Evolutionary conservation across 2,888 invertebrate species (phyloP), one percentile per base, ranked within the genome.

Genomic region (Cordylochernes scorpioides): DNA sequence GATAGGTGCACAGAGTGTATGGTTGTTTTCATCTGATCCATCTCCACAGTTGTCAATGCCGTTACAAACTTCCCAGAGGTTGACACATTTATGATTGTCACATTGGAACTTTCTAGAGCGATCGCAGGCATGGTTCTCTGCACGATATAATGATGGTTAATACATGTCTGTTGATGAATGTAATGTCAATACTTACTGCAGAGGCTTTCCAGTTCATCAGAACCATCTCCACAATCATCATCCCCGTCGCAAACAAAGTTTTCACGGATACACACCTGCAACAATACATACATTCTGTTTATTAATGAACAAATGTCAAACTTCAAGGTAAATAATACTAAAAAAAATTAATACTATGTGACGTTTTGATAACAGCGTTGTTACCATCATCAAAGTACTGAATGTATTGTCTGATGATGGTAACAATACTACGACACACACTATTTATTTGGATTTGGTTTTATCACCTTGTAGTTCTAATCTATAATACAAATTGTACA

Each of bases 11-110:
- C 82, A 84, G 31, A 80, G 55, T 0, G 80, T 80, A 65, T 82
- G 73, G 53, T 84, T 82, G 53, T 84, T 84, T 55, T 91, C 88
- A 53, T 91, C 91, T 0, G 75, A 75, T 6, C 80, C 82, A 52
- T 88, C 86, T 19, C 78, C 77, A 53, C 88, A 91, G 53, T 88
- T 80, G 52, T 84, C 77, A 12, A 72, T 63, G 17, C 75, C 73
- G 53, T 91, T 86, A 52, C 91, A 91, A 6, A 52, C 45, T 46
- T 55, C 53, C 32, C 45, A 42, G 3, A 44, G 43, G 2, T 43
- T 43, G 21, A 57, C 52, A 39, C 60, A 60, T 22, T 38, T 68
- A 41, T 74, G 72, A 50, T 86, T 84, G 35, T 66, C 63, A 50
- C 94, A 94, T 47, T 78, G 77, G 70, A 77, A 84, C 40, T 77